Evolutionary conservation across 2,113 vertebrate genomes (phyloP), one percentile per base, ranked within the genome.

Genomic region (Lophochroa leadbeateri): DNA sequence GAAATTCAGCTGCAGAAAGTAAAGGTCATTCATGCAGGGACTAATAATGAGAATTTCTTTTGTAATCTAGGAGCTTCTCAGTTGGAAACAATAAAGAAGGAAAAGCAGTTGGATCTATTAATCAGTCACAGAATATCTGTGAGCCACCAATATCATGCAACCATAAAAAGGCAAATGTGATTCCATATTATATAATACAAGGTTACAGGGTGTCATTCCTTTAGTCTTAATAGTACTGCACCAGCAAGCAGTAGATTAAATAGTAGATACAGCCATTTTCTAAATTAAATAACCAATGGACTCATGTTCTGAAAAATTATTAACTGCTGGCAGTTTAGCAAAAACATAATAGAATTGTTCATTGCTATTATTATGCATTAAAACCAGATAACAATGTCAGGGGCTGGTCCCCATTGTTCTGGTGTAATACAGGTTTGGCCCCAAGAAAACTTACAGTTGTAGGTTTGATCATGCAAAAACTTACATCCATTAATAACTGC

Each of bases 31-130:
- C 86, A 84, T 83, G 68, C 68, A 81, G 82, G 72, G 68, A 90
- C 46, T 75, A 92, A 86, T 93, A 91, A 95, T 47, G 47, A 89
- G 64, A 95, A 91, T 91, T 95, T 94, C 77, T 91, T 89, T 83
- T 86, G 19, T 82, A 91, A 95, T 94, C 77, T 77, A 78, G 50
- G 47, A 95, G 27, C 21, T 94, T 86, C 86, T 95, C 86, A 68
- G 64, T 50, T 96, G 81, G 86, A 96, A 96, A 94, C 83, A 82
- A 83, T 92, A 91, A 92, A 86, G 88, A 92, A 86, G 61, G 60
- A 86, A 86, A 96, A 95, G 55, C 50, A 86, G 72, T 28, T 95
- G 77, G n/a, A 82, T 95, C 77, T 94, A 46, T 95, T 92, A 94
- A 91, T 88, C 86, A 83, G 80, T 44, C 69, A 88, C 7, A 10